Percentiles rank a stretch among this genome's conserved stretches.
Evolutionary conservation across 2,113 vertebrate species (phyloP).

Genomic region (Lipophrys pholis): DNA sequence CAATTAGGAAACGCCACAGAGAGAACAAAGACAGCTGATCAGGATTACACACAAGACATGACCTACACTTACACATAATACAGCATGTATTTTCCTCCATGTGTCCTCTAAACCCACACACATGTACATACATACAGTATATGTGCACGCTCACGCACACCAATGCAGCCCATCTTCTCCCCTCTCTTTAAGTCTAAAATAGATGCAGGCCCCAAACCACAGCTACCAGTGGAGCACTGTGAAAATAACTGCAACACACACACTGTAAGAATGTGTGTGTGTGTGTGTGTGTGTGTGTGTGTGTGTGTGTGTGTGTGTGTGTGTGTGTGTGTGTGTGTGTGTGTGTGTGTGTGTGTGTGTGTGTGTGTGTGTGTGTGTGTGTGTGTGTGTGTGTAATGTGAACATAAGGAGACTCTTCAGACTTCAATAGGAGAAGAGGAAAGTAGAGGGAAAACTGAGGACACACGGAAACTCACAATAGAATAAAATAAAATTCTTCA

Average conservation of each 20-base stretch:
- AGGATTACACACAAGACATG: conserved; percentile 52
- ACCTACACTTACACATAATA: conserved; percentile 58
- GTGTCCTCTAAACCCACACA: conserved; percentile 28
- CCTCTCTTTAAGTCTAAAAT: conserved; percentile 75
- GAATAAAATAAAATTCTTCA: too few relatives aligned
- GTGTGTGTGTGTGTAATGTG: conserved; percentile 2
- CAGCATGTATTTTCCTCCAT: conserved; percentile 42
- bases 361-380: too few relatives aligned
- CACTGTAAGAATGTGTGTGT: conserved; percentile 23
- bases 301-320: too few relatives aligned
- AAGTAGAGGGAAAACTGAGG: neutral
- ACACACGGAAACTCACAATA: too few relatives aligned
- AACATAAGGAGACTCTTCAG: conserved; percentile 16
- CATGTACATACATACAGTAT: conserved; percentile 2
- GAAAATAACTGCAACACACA: conserved; percentile 67
- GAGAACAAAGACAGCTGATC: conserved; percentile 70
- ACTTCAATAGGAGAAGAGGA: conserved; percentile 18
- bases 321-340: too few relatives aligned
- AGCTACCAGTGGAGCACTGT: conserved; percentile 68
- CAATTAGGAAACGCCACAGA: conserved; percentile 69
- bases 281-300: conserved; percentile 17
- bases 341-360: too few relatives aligned
- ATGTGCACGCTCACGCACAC: conserved; percentile 17
- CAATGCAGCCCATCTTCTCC: conserved; percentile 66
- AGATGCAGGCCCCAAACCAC: conserved; percentile 72